Evolutionary conservation across 1,140 invertebrate genomes (phyloP).

Genomic region (Panagrolaimus sp.): DNA sequence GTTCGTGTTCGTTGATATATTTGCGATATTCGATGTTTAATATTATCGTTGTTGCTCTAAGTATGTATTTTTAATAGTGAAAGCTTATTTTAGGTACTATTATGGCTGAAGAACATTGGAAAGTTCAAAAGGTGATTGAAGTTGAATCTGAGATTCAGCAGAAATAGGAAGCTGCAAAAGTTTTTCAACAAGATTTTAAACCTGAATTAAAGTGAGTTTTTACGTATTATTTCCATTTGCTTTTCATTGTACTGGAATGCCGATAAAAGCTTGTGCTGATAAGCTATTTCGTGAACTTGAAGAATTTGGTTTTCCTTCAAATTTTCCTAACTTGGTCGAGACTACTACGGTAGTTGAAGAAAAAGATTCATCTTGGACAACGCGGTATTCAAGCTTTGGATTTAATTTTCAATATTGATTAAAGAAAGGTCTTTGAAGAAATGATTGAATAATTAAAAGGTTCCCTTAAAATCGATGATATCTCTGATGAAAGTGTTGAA

Average conservation of each 20-base stretch:
- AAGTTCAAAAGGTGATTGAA: constrained; percentile 50
- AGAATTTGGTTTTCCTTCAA: constrained; percentile 82
- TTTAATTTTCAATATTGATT: not conserved
- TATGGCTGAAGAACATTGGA: constrained; percentile 48
- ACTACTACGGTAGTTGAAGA: no score
- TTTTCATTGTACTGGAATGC: constrained; percentile 89
- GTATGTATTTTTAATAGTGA: no score
- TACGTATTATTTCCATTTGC: constrained; percentile 91
- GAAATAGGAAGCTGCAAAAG: constrained; percentile 50
- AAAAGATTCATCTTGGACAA: constrained; percentile 54
- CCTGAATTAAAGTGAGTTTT: constrained; percentile 32
- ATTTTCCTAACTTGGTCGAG: no score
- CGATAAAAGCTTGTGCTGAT: constrained; percentile 82
- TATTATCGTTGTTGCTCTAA: no score
- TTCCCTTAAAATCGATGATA: not conserved
- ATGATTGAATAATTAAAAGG: not conserved
- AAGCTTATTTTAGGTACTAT: no score
- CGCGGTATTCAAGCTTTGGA: not conserved
- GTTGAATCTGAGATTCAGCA: constrained; percentile 51
- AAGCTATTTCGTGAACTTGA: constrained; percentile 90
- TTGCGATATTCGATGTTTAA: no score
- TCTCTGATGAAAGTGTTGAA: not conserved
- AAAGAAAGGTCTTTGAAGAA: not conserved
- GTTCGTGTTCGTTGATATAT: no score
- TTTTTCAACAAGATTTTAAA: constrained; percentile 49